Evolutionary conservation across 2,797 vertebrate species (phyloP).

Genomic region (Macropodus opercularis): DNA sequence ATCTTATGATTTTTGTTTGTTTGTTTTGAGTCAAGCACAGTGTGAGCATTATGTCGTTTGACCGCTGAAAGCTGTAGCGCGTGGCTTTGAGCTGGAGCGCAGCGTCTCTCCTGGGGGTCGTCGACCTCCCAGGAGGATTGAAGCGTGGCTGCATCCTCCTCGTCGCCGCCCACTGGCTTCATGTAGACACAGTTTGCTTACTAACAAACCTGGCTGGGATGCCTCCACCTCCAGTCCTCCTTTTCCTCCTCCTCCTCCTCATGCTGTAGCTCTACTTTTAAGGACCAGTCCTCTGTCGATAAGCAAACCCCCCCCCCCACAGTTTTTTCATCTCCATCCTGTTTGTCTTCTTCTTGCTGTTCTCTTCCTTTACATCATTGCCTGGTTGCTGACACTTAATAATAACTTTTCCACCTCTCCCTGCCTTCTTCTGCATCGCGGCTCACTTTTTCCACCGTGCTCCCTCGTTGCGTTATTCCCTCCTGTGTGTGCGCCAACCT

Average conservation of each 20-base stretch:
- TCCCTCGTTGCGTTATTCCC: neutral
- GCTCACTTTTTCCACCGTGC: neutral
- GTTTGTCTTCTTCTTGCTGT: neutral
- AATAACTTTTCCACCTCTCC: neutral
- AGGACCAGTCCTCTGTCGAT: slow-evolving; percentile 10
- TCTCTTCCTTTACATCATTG: neutral
- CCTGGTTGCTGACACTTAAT: neutral
- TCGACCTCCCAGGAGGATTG: slow-evolving; percentile 64
- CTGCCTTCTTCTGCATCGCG: neutral
- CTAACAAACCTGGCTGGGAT: slow-evolving; percentile 18
- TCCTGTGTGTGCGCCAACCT: slow-evolving; percentile 49
- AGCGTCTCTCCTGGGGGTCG: slow-evolving; percentile 62
- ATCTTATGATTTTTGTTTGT: neutral
- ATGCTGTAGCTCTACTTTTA: neutral
- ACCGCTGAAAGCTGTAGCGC: slow-evolving; percentile 23
- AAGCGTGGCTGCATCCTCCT: slow-evolving; percentile 55
- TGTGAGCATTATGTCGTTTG: slow-evolving; percentile 5
- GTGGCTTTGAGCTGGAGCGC: slow-evolving; percentile 39
- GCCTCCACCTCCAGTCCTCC: too few species aligned
- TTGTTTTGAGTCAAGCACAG: neutral
- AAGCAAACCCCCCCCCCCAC: neutral
- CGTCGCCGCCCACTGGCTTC: slow-evolving; percentile 9
- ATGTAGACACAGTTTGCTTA: slow-evolving; percentile 26
- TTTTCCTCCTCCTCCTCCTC: neutral
- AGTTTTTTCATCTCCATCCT: neutral